These are phyloP conservation scores for Microtus montanus DNA, from an alignment of 2,113 vertebrate genomes.

Conservation along the genomic window DNA sequence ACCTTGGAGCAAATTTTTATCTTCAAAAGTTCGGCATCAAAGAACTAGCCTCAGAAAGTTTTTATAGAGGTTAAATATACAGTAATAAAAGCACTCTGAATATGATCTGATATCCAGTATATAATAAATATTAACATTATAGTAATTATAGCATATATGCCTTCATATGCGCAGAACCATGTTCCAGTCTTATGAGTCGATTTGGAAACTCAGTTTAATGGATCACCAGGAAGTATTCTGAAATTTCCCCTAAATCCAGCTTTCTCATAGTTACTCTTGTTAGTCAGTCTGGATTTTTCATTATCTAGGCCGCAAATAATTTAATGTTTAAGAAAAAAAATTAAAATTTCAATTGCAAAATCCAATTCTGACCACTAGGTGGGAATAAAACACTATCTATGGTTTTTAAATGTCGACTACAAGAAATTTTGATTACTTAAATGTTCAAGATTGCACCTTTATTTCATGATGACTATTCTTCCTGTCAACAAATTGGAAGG, in stretches of 20 bases:
- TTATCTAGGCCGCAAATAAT: constrained; percentile 13
- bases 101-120: not conserved
- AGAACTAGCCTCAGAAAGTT: not conserved
- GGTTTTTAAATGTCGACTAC: not conserved
- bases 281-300: not conserved
- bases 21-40: not conserved
- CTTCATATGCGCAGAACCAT: not conserved
- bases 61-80: not conserved
- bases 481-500: not conserved
- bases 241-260: not conserved
- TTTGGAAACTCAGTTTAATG: not conserved
- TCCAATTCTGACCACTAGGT: constrained; percentile 65
- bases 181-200: not conserved
- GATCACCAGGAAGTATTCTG: not conserved
- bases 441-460: not conserved
- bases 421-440: not conserved
- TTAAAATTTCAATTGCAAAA: not conserved
- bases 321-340: not conserved
- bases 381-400: constrained; percentile 50
- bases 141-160: not conserved
- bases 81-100: not conserved
- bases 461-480: not conserved
- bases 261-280: not conserved
- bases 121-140: not conserved
- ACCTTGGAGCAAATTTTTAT: not conserved